Conservation (phyloP, 2,113 vertebrate species). For the Strix uralensis region DNA sequence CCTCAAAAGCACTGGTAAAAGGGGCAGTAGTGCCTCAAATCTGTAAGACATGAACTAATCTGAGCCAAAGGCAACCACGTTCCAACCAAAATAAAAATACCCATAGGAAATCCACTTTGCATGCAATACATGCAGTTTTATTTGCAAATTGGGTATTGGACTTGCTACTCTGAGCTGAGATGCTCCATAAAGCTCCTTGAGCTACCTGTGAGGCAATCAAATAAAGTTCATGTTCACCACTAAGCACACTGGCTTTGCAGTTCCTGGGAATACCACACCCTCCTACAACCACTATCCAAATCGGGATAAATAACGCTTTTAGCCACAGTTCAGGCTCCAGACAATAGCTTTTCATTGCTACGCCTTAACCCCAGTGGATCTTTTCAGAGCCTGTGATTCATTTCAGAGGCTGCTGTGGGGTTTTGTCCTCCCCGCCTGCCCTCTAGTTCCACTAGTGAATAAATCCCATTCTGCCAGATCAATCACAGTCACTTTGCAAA, state of each 20-base stretch:
- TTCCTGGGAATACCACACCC: conserved; percentile 55
- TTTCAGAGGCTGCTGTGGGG: conserved; percentile 45
- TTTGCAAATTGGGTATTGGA: background rate
- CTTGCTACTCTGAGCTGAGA: background rate
- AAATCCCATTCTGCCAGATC: conserved; percentile 45
- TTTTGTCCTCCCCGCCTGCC: conserved; percentile 41
- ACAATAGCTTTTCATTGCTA: conserved; percentile 64
- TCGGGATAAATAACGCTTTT: conserved; percentile 36
- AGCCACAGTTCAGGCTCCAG: conserved; percentile 40
- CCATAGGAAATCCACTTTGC: background rate
- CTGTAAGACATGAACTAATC: background rate
- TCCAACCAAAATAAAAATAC: background rate
- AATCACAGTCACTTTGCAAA: conserved; percentile 7
- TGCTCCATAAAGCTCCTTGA: background rate
- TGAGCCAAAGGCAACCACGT: background rate
- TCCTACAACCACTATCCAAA: conserved; percentile 30
- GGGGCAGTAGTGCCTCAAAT: background rate
- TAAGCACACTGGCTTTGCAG: background rate
- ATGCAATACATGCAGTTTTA: background rate
- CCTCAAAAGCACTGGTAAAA: background rate
- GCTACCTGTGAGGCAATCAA: conserved; percentile 25
- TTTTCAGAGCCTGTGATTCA: conserved; percentile 59
- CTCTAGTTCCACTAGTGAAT: conserved; percentile 41
- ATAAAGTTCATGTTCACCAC: background rate
- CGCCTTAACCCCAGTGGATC: conserved; percentile 21